A percentile compares a stretch with the other conserved stretches of the same genome.
These are phyloP conservation scores for Melierax canorus DNA, from an alignment of 2,113 vertebrate genomes.

Conservation along the genomic window DNA sequence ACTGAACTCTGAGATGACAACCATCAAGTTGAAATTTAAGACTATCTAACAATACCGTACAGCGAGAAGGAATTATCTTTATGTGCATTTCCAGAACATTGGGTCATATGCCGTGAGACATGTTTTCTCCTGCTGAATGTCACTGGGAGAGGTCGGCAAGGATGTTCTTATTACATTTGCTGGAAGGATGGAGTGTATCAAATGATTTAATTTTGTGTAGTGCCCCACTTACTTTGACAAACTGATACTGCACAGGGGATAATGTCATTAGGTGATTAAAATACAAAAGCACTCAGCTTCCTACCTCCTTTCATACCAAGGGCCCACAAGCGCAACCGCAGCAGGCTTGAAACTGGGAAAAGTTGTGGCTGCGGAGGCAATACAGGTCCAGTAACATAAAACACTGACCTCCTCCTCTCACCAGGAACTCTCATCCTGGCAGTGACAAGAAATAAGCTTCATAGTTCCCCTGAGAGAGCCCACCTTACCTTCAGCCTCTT, in stretches of 20 bases:
- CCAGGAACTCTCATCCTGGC: not conserved
- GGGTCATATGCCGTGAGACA: not conserved
- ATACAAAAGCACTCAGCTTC: slow-evolving; percentile 7
- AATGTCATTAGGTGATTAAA: slow-evolving; percentile 58
- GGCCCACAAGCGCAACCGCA: not conserved
- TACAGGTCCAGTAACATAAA: not conserved
- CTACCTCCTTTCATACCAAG: not conserved
- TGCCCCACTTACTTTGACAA: slow-evolving; percentile 48
- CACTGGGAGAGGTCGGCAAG: slow-evolving; percentile 3
- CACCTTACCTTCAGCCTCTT: not conserved
- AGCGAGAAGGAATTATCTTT: slow-evolving; percentile 18
- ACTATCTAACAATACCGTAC: not conserved
- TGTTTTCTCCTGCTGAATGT: not conserved
- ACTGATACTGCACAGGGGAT: slow-evolving; percentile 37
- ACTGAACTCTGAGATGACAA: not conserved
- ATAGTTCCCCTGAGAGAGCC: not conserved
- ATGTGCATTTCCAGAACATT: slow-evolving; percentile 6
- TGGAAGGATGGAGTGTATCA: slow-evolving; percentile 23
- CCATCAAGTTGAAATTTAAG: slow-evolving; percentile 18
- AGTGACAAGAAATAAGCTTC: not conserved
- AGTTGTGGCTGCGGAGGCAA: not conserved
- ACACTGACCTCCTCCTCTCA: not conserved
- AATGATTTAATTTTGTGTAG: slow-evolving; percentile 38
- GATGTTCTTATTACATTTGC: slow-evolving; percentile 36
- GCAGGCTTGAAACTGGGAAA: not conserved